Base-by-base conservation (phyloP, 1,140 invertebrate genomes). In the Lepidurus arcticus region DNA sequence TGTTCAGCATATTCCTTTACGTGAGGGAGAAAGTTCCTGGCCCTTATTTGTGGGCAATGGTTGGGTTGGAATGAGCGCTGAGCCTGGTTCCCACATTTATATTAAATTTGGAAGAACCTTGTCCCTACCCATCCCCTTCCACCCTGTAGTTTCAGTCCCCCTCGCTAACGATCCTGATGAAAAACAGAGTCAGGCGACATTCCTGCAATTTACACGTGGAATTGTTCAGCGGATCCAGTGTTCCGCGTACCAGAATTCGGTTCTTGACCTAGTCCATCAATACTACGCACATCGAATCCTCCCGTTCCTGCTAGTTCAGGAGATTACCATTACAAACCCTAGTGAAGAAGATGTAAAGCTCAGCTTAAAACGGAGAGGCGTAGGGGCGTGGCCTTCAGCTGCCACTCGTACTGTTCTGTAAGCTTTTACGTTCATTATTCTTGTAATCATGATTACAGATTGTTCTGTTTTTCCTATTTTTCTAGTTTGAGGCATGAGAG, bases 31-130 rank as follows among this genome's bases (percentile, higher is more conserved):
- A 80, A 86, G 88, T 75, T 85, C 87, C 77, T 92, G 89, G 83
- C 87, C 92, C 82, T 90, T 92, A 82, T 94, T 93, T 84, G 88
- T 93, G 43, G 93, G 92, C 76, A 94, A 95, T 87, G 93, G 93
- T 5, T 85, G 91, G 75, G 85, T 94, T 80, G 92, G 91, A 0
- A 81, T 92, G 34, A 86, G 89, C 44, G 83, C 93, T 26, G 85
- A 89, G 78, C 86, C 89, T 42, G 88, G 92, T 79, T 88, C 90
- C 47, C 87, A 88, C 78, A 81, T 95, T 13, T 90, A 91, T 79
- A 89, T 93, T 53, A 91, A 91, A 84, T 84, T 88, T 80, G 90
- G 91, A 4, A 86, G 93, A 81, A 90, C 91, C 1, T 85, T 95
- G 80, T 91, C 91, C 42, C 82, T 92, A 53, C 88, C 90, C 11